Evolutionary conservation across 1,140 invertebrate genomes (phyloP).

Genomic region (Diprion similis): DNA sequence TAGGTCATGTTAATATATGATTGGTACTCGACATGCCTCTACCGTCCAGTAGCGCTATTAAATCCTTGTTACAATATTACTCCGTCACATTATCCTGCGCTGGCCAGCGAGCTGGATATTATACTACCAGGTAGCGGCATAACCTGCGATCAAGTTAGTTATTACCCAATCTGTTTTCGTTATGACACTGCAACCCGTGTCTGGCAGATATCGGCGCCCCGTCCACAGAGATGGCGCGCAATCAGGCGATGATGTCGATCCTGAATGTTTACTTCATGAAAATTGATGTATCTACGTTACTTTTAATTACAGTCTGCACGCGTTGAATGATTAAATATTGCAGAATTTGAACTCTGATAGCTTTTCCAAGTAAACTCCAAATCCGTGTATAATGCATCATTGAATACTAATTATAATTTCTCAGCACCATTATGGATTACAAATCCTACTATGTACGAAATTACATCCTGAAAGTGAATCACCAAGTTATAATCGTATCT

Average conservation of each 20-base stretch:
- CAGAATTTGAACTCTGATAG: too few relatives aligned
- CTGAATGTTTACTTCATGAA: background rate
- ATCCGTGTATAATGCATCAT: too few relatives aligned
- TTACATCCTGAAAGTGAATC: too few relatives aligned
- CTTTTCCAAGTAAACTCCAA: too few relatives aligned
- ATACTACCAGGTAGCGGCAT: slow-evolving; percentile 8
- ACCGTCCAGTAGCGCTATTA: slow-evolving; percentile 4
- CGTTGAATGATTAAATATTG: too few relatives aligned
- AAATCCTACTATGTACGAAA: too few relatives aligned
- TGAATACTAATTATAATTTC: too few relatives aligned
- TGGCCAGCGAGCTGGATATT: background rate
- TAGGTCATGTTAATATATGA: slow-evolving; percentile 1
- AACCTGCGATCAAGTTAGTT: slow-evolving; percentile 17
- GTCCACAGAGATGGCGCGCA: background rate
- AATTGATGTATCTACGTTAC: background rate
- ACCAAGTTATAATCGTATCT: too few relatives aligned
- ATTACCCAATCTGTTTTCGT: slow-evolving; percentile 15
- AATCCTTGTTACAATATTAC: slow-evolving; percentile 8
- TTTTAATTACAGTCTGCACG: background rate
- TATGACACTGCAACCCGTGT: slow-evolving; percentile 2
- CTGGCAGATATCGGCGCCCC: background rate
- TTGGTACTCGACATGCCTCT: background rate
- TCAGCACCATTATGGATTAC: too few relatives aligned
- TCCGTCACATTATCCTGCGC: background rate
- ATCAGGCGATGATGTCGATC: background rate